Evolutionary conservation across 2,888 invertebrate genomes (phyloP).

Genomic region (Brenthis hecate): DNA sequence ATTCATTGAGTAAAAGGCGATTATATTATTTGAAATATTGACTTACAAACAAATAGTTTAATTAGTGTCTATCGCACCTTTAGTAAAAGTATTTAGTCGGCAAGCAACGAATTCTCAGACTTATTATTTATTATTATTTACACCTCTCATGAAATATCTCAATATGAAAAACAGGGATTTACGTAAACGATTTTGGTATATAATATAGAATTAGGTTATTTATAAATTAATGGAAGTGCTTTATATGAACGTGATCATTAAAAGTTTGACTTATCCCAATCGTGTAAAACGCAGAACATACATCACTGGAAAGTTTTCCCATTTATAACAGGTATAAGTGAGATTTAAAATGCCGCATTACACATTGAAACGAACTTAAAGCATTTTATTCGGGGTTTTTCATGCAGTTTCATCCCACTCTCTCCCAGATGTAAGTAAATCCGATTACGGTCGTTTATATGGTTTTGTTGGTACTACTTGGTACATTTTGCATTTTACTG

Average conservation of each 20-base stretch:
- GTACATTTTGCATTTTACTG: slow-evolving; percentile 10
- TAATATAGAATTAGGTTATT: too few species aligned
- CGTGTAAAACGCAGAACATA: slow-evolving; percentile 13
- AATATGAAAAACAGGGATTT: too few species aligned
- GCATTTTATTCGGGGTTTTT: slow-evolving; percentile 29
- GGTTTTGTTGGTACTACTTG: slow-evolving; percentile 23
- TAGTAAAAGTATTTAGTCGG: too few species aligned
- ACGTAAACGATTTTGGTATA: too few species aligned
- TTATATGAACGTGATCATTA: slow-evolving; percentile 3
- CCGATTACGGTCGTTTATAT: slow-evolving; percentile 30
- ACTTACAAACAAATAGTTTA: too few species aligned
- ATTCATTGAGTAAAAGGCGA: too few species aligned
- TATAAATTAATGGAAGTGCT: too few species aligned
- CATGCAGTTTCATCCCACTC: slow-evolving; percentile 25
- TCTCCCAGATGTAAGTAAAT: slow-evolving; percentile 31
- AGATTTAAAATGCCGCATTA: slow-evolving; percentile 33
- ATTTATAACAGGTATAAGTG: slow-evolving; percentile 34
- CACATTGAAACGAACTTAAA: slow-evolving; percentile 30
- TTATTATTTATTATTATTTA: too few species aligned
- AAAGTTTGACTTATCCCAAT: slow-evolving; percentile 16
- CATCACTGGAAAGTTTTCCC: slow-evolving; percentile 26
- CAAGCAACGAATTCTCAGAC: too few species aligned
- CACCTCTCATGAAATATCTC: too few species aligned
- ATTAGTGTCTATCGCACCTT: too few species aligned
- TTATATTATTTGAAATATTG: too few species aligned